Conservation (phyloP, 2,113 vertebrate species). For the Podiceps cristatus region DNA sequence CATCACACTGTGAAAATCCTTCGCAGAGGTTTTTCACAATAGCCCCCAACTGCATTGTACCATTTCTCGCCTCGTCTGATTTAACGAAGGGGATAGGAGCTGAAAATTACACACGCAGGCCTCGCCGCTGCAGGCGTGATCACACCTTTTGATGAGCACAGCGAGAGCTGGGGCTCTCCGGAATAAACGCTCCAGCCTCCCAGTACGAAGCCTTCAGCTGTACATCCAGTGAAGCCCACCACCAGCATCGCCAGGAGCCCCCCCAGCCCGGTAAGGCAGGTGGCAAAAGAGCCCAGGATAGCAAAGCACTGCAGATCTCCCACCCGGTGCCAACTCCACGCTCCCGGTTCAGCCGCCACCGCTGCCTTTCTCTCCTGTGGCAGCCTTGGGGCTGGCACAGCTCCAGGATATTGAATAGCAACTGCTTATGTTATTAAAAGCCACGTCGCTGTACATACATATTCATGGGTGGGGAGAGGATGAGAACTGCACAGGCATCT, state of each 20-base stretch:
- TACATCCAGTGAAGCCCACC: background rate
- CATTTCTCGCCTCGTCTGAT: slow-evolving; percentile 49
- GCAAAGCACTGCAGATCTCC: rapidly evolving
- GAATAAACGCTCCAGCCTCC: background rate
- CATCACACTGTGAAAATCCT: slow-evolving; percentile 29
- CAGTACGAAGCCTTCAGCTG: background rate
- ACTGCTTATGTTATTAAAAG: background rate
- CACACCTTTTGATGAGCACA: slow-evolving; percentile 55
- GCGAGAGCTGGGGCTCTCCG: background rate
- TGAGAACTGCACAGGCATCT: background rate
- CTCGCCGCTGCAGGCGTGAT: background rate
- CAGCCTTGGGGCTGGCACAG: background rate
- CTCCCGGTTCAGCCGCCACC: background rate
- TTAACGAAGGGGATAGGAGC: background rate
- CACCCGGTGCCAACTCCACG: rapidly evolving
- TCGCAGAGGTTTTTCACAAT: slow-evolving; percentile 35
- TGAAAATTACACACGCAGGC: slow-evolving; percentile 3
- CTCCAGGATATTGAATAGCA: background rate
- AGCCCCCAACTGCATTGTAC: slow-evolving; percentile 7
- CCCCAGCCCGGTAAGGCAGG: rapidly evolving
- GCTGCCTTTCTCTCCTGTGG: rapidly evolving
- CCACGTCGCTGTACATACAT: background rate
- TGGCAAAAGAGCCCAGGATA: rapidly evolving
- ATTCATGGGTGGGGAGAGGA: background rate
- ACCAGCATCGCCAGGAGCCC: background rate